Base-by-base conservation (phyloP, 2,797 vertebrate genomes). In the Synanceia verrucosa region DNA sequence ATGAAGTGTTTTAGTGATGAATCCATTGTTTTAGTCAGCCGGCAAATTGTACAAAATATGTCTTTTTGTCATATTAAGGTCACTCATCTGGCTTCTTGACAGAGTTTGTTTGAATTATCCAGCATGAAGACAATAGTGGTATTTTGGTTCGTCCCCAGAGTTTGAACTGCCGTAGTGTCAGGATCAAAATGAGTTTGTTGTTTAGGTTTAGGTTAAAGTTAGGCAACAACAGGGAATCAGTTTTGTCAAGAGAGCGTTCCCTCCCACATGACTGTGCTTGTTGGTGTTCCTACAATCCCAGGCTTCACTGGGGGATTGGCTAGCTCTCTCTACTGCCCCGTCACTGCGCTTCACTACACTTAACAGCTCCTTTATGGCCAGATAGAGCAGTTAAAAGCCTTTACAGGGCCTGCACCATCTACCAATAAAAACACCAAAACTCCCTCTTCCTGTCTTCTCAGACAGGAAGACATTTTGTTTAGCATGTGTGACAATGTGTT, bases 341-440 rank as follows among this genome's bases (percentile, higher is more conserved):
- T 93, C 89, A 89, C 77, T 31, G 59, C 33, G 90, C 90, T 93
- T 91, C 87, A 86, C 86, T 93, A 90, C 84, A 86, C 86, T 94
- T 93, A 91, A 93, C 91, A 82, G 78, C 86, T 78, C 71, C 83
- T 94, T 94, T 92, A 93, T 86, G 55, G 85, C 78, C 83, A 70
- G 85, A 89, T 84, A 82, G 84, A 19, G 71, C 84, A 83, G 91
- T 93, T 90, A 91, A 94, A 93, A 83, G 68, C 67, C 83, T 94
- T 95, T 92, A 94, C 81, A 51, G 85, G 88, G 78, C 83, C 88
- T 84, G 81, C 79, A 80, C 83, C 89, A 78, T 93, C 84, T 89
- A 91, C 91, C 89, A 89, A 89, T 94, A 93, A 93, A 91, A 86
- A 52, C 79, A 63, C 82, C 70, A 78, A 89, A 88, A 83, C 76